These are phyloP conservation scores for Heterohyrax brucei DNA, from an alignment of 2,797 vertebrate species.

Conservation along the genomic window DNA sequence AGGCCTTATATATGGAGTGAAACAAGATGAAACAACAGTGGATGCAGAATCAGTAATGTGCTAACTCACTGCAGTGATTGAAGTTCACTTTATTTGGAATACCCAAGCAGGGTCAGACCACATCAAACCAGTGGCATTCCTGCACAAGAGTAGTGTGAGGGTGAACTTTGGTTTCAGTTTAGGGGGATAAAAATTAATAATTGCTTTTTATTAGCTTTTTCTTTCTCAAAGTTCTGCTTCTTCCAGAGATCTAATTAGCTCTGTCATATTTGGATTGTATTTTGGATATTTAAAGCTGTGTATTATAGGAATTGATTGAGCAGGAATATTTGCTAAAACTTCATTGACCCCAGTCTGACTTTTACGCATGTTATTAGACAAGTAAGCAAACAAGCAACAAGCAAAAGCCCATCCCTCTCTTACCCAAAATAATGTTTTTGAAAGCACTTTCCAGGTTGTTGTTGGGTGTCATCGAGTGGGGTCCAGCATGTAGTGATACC, in stretches of 20 bases:
- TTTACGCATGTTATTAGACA: slow-evolving; percentile 35
- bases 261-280: slow-evolving; percentile 73
- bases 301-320: slow-evolving; percentile 68
- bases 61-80: slow-evolving; percentile 61
- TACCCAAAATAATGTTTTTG: slow-evolving; percentile 67
- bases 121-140: slow-evolving; percentile 69
- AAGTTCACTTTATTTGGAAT: slow-evolving; percentile 80
- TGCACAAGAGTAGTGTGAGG: neutral
- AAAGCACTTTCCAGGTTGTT: slow-evolving; percentile 55
- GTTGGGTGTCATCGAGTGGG: too few relatives aligned
- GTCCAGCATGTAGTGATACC: too few relatives aligned
- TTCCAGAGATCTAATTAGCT: slow-evolving; percentile 61
- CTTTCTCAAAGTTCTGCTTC: slow-evolving; percentile 43
- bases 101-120: slow-evolving; percentile 66
- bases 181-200: neutral
- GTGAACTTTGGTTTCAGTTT: slow-evolving; percentile 77
- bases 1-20: slow-evolving; percentile 2
- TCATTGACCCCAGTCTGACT: slow-evolving; percentile 67
- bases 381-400: slow-evolving; percentile 15
- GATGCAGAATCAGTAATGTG: slow-evolving; percentile 75
- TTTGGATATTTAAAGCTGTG: slow-evolving; percentile 74
- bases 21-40: slow-evolving; percentile 81
- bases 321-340: slow-evolving; percentile 61
- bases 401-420: neutral
- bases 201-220: slow-evolving; percentile 76